Conservation (phyloP, 2,888 invertebrate species). For the Diplazon laetatorius region DNA sequence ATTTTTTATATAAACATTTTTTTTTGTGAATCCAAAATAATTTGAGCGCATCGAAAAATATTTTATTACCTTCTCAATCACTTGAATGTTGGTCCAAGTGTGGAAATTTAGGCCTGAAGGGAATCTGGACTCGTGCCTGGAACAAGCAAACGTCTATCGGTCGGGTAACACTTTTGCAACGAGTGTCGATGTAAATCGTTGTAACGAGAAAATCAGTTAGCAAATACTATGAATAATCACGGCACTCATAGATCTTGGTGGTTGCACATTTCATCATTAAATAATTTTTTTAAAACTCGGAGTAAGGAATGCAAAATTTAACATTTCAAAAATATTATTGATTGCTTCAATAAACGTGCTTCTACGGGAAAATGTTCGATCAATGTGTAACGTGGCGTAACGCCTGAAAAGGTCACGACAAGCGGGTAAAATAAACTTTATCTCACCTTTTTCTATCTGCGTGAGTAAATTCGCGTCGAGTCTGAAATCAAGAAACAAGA, state of each 20-base stretch:
- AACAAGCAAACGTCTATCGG: not conserved
- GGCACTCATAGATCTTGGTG: constrained; percentile 72
- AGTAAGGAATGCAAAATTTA: too few species aligned
- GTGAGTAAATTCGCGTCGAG: too few species aligned
- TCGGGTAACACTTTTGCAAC: not conserved
- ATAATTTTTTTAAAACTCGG: too few species aligned
- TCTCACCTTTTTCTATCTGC: too few species aligned
- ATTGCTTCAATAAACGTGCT: too few species aligned
- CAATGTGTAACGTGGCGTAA: too few species aligned
- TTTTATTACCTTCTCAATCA: constrained; percentile 14
- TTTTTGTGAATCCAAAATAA: too few species aligned
- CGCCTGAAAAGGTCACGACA: too few species aligned
- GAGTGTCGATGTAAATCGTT: not conserved
- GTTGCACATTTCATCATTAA: constrained; percentile 67
- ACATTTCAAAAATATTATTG: too few species aligned
- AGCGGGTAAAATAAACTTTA: too few species aligned
- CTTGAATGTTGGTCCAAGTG: not conserved
- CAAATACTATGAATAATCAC: constrained; percentile 70
- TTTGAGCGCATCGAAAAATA: too few species aligned
- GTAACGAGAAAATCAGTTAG: constrained; percentile 65
- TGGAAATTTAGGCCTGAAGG: not conserved
- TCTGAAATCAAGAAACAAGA: constrained; percentile 34
- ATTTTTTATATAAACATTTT: not conserved
- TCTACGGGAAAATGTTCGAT: too few species aligned
- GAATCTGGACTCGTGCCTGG: not conserved